Conservation (phyloP, 1,140 invertebrate genomes). For the Mercenaria mercenaria region DNA sequence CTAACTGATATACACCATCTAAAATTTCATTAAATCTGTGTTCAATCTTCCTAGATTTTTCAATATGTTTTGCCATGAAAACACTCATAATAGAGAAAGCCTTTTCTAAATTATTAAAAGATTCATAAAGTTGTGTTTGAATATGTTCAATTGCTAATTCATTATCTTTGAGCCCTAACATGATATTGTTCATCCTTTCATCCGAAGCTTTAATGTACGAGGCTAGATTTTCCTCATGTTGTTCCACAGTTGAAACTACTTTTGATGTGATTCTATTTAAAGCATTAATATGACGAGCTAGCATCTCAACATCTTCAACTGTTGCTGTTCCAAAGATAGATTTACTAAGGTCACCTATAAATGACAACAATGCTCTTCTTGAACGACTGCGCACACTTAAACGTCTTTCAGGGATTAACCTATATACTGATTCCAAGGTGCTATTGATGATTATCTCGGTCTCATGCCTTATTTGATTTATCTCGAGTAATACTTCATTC, state of each 20-base stretch:
- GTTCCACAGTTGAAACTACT: neutral
- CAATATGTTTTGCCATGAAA: constrained; percentile 36
- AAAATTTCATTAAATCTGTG: neutral
- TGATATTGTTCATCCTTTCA: neutral
- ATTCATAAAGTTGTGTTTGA: neutral
- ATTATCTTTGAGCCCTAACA: neutral
- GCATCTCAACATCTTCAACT: constrained; percentile 28
- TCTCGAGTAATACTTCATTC: no score
- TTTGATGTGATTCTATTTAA: neutral
- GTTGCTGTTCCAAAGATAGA: constrained; percentile 3
- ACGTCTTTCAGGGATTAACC: no score
- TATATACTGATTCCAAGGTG: no score
- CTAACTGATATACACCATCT: constrained; percentile 1
- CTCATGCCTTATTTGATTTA: neutral
- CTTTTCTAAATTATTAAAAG: constrained; percentile 16
- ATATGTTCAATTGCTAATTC: constrained; percentile 7
- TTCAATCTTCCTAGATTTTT: constrained; percentile 36
- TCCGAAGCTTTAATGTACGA: constrained; percentile 10
- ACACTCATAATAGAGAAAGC: constrained; percentile 29
- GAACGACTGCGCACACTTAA: no score
- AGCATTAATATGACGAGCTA: constrained; percentile 8
- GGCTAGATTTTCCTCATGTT: constrained; percentile 34
- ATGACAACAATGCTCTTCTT: no score
- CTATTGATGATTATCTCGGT: no score
- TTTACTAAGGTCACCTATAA: no score